These are phyloP conservation scores for Nomada hirtipes DNA, from an alignment of 2,888 invertebrate species.

Conservation along the genomic window DNA sequence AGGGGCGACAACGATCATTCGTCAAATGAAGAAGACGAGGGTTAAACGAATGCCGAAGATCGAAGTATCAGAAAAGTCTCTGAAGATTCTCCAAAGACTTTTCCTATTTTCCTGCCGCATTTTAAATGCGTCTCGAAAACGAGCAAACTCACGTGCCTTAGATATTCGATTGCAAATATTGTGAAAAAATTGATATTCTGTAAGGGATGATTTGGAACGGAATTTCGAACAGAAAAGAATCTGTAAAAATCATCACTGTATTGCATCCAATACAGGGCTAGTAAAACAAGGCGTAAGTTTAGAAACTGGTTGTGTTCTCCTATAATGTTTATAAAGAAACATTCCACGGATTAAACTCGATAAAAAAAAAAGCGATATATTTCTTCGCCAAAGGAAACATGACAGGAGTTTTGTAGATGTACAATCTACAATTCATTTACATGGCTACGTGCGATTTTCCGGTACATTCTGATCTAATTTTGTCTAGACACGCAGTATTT, in stretches of 20 bases:
- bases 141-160: no score
- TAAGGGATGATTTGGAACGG: no score
- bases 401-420: not conserved
- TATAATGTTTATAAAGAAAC: no score
- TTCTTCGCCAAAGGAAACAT: not conserved
- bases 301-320: no score
- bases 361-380: not conserved
- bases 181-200: no score
- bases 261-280: not conserved
- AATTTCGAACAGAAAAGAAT: no score
- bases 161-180: no score
- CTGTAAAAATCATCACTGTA: not conserved
- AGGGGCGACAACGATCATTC: conserved; percentile 7
- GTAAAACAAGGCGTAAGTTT: no score
- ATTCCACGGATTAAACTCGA: no score
- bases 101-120: no score
- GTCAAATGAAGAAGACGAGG: conserved; percentile 16
- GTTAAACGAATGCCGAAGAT: not conserved
- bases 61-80: not conserved
- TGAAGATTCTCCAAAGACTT: not conserved
- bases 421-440: conserved; percentile 8
- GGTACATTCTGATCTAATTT: conserved; percentile 49
- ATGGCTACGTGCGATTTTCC: conserved; percentile 35
- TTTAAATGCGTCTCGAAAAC: no score
- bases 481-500: conserved; percentile 43